Evolutionary conservation across 2,113 vertebrate genomes (phyloP).

Genomic region (Otolemur garnettii): DNA sequence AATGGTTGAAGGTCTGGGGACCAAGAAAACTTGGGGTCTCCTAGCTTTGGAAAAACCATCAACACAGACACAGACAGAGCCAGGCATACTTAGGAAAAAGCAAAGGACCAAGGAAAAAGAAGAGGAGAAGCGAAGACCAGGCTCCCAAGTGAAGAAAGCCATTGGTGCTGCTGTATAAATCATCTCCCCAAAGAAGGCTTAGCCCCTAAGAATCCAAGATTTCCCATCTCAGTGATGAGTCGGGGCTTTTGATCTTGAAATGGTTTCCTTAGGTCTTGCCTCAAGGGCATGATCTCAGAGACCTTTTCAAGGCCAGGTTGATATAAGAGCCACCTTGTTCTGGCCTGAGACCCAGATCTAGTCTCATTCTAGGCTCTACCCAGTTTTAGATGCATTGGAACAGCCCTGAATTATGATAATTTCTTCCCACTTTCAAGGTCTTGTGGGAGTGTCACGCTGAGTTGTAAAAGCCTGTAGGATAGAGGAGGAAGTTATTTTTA

Average conservation of each 20-base stretch:
- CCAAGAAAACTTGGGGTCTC: neutral
- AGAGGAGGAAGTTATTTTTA: conserved; percentile 74
- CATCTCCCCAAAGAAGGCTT: neutral
- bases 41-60: conserved; percentile 16
- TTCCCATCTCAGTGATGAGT: neutral
- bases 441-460: conserved; percentile 65
- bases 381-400: neutral
- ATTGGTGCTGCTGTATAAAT: neutral
- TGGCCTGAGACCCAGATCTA: neutral
- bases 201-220: neutral
- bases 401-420: conserved; percentile 46
- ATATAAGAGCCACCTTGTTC: neutral
- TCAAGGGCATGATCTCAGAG: neutral
- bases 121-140: neutral
- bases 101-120: conserved; percentile 11
- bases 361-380: neutral
- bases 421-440: conserved; percentile 73
- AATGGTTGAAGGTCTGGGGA: neutral
- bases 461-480: conserved; percentile 69
- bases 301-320: neutral
- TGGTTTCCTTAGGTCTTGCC: neutral
- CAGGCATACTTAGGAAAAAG: neutral
- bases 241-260: neutral
- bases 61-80: neutral
- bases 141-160: conserved; percentile 11